Percentiles rank a stretch among this genome's conserved stretches.
phyloP scores from a whole-genome alignment of 2,113 vertebrate species.

The Phrynocephalus versicolor region DNA sequence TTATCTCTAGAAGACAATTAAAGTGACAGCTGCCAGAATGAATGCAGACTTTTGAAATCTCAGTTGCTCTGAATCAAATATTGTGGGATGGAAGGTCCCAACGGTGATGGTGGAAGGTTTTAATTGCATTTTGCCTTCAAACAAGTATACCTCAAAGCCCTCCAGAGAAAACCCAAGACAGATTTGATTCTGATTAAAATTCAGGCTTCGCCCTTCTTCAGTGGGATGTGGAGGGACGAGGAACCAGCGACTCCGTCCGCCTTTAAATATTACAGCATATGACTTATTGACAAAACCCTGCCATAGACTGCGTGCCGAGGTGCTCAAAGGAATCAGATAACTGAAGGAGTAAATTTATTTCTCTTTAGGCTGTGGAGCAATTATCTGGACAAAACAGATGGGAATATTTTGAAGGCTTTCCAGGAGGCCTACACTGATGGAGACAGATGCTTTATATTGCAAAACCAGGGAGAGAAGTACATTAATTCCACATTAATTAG shows the following conservation, averaged over 20 bases:
- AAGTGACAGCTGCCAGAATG: too few species aligned
- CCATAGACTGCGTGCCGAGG: neutral
- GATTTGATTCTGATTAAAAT: neutral
- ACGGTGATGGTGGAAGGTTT: constrained; percentile 13
- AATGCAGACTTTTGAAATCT: too few species aligned
- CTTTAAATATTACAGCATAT: neutral
- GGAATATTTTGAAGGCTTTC: accelerated
- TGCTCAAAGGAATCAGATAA: accelerated
- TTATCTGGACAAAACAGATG: neutral
- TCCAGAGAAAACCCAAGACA: neutral
- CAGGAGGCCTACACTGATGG: neutral
- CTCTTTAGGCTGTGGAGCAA: neutral
- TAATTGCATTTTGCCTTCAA: constrained; percentile 56
- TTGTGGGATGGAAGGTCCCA: too few species aligned
- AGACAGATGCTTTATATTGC: neutral
- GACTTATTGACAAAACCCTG: neutral
- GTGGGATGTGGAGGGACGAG: neutral
- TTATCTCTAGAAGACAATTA: too few species aligned
- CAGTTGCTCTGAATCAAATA: too few species aligned
- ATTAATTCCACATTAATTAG: constrained; percentile 34
- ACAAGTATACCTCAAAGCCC: neutral
- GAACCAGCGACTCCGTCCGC: neutral
- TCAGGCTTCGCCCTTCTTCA: neutral
- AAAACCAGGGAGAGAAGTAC: neutral
- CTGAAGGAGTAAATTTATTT: neutral